Evolutionary conservation across 1,140 invertebrate genomes (phyloP).

Genomic region (Agraylea sexmaculata): DNA sequence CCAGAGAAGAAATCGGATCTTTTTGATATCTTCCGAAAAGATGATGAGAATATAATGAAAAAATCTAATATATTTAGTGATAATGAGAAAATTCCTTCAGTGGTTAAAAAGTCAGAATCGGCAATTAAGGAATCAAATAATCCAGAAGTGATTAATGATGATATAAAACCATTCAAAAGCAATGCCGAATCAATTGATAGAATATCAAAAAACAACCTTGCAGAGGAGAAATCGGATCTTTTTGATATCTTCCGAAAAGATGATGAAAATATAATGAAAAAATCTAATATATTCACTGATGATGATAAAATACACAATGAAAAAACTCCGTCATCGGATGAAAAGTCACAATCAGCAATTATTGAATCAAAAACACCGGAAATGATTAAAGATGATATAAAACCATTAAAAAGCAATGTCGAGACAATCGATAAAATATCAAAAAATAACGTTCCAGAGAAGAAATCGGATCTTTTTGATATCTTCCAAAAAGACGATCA

Average conservation of each 20-base stretch:
- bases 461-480: constrained; percentile 3
- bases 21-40: constrained; percentile 1
- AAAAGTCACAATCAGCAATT: background rate
- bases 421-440: background rate
- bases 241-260: constrained; percentile 1
- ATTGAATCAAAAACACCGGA: background rate
- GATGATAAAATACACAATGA: no score
- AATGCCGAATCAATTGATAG: background rate
- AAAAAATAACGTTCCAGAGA: background rate
- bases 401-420: background rate
- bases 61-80: background rate
- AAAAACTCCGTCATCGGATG: background rate
- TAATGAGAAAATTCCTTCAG: background rate
- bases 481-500: background rate
- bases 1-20: background rate
- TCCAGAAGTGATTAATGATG: background rate
- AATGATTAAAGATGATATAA: background rate
- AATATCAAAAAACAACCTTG: background rate
- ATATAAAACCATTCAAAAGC: background rate
- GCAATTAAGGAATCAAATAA: background rate
- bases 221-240: constrained; percentile 1
- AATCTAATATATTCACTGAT: background rate
- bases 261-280: background rate
- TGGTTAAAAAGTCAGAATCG: background rate
- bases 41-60: background rate